Base-by-base conservation (phyloP, 1,140 invertebrate species). In the Pentalonia nigronervosa region DNA sequence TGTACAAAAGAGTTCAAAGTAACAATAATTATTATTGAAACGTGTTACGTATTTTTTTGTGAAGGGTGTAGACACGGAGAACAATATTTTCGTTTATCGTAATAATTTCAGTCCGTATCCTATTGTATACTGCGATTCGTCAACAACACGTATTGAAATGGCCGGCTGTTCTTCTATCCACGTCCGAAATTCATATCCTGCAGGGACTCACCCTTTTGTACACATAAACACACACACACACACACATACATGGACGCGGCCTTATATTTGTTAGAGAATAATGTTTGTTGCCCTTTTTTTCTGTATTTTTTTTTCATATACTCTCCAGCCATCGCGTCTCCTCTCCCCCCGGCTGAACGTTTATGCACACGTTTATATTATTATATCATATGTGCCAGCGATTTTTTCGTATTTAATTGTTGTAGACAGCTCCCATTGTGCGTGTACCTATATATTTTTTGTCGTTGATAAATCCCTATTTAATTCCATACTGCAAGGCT, bases 31-130 rank as follows among this genome's bases (percentile, higher is more conserved):
- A 84, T 93, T 93, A 93, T 93, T 84, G 91, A 92, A 92, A 92
- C 90, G 45, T 76, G 67, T 92, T 81, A 83, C 76, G 60, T 92
- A 83, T 76, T 76, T 48, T 91, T 83, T 92, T 92, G 21, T 56
- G n/a, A 47, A 81, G 91, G 76, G 76, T 83, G 67, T 48, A n/a
- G 2, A 92, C 34, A 50, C 48, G 48, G 76, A 50, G 91, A 93
- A 93, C 91, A 93, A 93, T 93, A 84, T 93, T 93, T 93, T 93
- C 60, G 91, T 93, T 93, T 93, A 93, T 93, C 91, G 76, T 84
- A 86, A 93, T 93, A 50, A 93, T 93, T 93, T 93, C 50, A 86
- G 48, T 56, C 23, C 81, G 48, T 86, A 53, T 93, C 36, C 91
- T 86, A 93, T 86, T 93, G 81, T 93, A 53, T 53, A 45, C 7